These are phyloP conservation scores for Trichogramma dendrolimi DNA, from an alignment of 2,888 invertebrate genomes.

Conservation along the genomic window DNA sequence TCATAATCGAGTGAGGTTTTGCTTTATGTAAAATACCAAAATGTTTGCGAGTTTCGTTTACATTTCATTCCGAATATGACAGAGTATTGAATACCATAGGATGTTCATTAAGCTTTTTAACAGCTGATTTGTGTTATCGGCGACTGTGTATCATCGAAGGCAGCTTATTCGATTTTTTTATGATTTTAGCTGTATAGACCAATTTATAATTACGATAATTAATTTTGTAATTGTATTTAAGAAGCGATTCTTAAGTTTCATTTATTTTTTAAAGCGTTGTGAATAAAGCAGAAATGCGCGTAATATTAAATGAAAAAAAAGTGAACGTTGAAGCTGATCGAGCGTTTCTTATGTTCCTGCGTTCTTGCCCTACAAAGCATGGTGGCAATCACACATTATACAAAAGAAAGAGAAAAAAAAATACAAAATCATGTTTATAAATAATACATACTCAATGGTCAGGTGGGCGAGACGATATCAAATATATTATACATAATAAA, in stretches of 20 bases:
- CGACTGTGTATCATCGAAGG: conserved; percentile 13
- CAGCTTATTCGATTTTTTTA: conserved; percentile 19
- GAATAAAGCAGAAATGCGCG: no score
- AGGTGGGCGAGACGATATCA: no score
- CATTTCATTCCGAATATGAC: conserved; percentile 25
- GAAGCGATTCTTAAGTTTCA: no score
- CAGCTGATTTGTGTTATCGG: conserved; percentile 5
- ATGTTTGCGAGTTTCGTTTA: conserved; percentile 11
- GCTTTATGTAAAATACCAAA: conserved; percentile 1
- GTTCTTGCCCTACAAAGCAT: conserved; percentile 19
- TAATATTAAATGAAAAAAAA: no score
- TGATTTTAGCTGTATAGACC: not conserved
- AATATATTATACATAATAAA: conserved; percentile 12
- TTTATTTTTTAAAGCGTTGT: no score
- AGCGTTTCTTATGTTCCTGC: conserved; percentile 29
- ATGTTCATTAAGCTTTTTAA: conserved; percentile 9
- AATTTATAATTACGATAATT: not conserved
- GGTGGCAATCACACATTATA: conserved; percentile 1
- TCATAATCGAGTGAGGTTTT: conserved; percentile 15
- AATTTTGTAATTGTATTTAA: no score
- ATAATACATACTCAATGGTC: no score
- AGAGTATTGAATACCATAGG: conserved; percentile 21
- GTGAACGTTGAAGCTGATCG: conserved; percentile 23
- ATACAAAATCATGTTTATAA: no score
- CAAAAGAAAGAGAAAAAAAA: no score